Percentiles rank a stretch among this genome's conserved stretches.
Evolutionary conservation across 2,113 vertebrate species (phyloP).

Genomic region (Equus quagga): DNA sequence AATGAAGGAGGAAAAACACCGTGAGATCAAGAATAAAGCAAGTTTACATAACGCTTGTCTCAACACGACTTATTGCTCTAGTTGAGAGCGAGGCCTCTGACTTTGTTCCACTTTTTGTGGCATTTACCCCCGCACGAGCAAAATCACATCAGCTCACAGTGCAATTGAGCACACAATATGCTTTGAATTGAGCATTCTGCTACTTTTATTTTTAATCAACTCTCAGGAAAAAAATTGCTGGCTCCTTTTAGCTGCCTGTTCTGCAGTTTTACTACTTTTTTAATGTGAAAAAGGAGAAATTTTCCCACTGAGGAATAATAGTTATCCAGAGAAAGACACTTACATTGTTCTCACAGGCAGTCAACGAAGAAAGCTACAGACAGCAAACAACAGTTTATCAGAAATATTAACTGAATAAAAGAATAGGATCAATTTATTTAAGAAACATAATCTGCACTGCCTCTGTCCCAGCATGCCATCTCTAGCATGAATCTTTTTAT

Average conservation of each 20-base stretch:
- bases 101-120: background rate
- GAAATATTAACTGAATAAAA: slow-evolving; percentile 24
- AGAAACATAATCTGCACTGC: background rate
- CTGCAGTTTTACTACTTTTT: background rate
- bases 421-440: background rate
- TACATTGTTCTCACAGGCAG: background rate
- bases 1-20: background rate
- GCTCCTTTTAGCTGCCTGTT: background rate
- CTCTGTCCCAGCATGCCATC: background rate
- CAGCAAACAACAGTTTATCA: slow-evolving; percentile 53
- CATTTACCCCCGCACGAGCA: background rate
- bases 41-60: background rate
- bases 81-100: background rate
- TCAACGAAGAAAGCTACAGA: slow-evolving; percentile 54
- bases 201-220: slow-evolving; percentile 43
- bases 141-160: background rate
- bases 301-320: background rate
- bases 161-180: background rate
- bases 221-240: background rate
- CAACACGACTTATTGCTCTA: background rate
- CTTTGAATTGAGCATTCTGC: background rate
- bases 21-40: background rate
- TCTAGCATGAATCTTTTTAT: background rate
- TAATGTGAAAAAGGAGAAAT: background rate
- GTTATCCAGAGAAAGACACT: background rate